Base-by-base conservation (phyloP, 2,888 invertebrate genomes). In the Halocaridina rubra region DNA sequence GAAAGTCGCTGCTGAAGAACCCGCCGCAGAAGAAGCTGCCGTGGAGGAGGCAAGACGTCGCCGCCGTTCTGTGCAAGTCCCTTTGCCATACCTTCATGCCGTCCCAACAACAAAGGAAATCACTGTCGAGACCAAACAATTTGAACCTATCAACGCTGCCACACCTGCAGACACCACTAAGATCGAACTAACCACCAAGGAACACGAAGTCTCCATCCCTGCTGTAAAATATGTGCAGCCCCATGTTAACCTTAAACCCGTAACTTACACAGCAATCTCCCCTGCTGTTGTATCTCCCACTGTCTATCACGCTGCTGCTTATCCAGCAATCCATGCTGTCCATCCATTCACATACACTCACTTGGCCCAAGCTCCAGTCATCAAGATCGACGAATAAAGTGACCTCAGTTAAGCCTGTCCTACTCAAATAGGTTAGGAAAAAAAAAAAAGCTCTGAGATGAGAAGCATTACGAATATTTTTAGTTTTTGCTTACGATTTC, bases 131-230 rank as follows among this genome's bases (percentile, higher is more conserved):
- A 75, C 69, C 39, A 71, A 77, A 59, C 85, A 80, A 39, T 33
- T 72, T 13, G 85, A 85, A n/a, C 32, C 69, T n/a, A 29, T 71
- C 24, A 80, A 85, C 16, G 85, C 85, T 8, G 80, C 75, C 72
- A 85, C 85, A 19, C 85, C 85, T 16, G 85, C 85, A 13, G 80
- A 85, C 76, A 85, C 85, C 76, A 77, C 80, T 59, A 76, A 80
- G 61, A 32, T 85, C 39, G 77, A 76, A 46, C 39, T 80, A 24
- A 80, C 61, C 72, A 80, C 76, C 71, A 80, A 80, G 80, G 71
- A 80, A 61, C 85, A 80, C 77, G 80, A 85, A 32, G 2, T 64
- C 22, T 19, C 76, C 39, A 30, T 85, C 19, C 85, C 80, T 33
- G 76, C 84, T 67, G 81, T 81, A 64, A 81, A 32, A 75, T 81